Evolutionary conservation across 2,113 vertebrate species (phyloP).

Genomic region (Cyprinodon brontotheroides): DNA sequence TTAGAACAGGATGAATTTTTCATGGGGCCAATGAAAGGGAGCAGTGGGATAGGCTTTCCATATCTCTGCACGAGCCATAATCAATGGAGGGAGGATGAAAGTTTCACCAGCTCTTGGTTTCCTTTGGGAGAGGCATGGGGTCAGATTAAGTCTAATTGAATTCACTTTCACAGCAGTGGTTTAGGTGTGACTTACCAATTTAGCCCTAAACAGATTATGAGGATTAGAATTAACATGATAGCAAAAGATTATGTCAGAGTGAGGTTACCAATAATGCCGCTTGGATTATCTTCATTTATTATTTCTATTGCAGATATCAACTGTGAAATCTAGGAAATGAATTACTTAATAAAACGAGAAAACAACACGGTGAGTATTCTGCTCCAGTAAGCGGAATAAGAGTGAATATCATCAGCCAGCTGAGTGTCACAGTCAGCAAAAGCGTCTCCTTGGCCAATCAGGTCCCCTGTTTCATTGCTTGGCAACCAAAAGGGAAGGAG

Average conservation of each 20-base stretch:
- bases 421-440: conserved; percentile 58
- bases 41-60: conserved; percentile 75
- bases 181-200: conserved; percentile 62
- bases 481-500: conserved; percentile 64
- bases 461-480: conserved; percentile 64
- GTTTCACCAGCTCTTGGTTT: conserved; percentile 60
- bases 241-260: conserved; percentile 23
- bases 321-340: background rate
- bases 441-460: conserved; percentile 65
- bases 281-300: background rate
- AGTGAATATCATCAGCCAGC: conserved; percentile 52
- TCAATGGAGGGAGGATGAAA: conserved; percentile 80
- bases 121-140: conserved; percentile 72
- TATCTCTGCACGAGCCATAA: conserved; percentile 76
- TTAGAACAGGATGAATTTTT: conserved; percentile 78
- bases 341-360: background rate
- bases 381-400: conserved; percentile 25
- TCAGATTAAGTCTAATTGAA: conserved; percentile 78
- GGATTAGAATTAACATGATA: conserved; percentile 61
- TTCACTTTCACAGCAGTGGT: conserved; percentile 71
- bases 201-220: conserved; percentile 53
- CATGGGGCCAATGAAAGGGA: conserved; percentile 79
- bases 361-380: conserved; percentile 1
- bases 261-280: conserved; percentile 19
- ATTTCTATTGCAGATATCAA: background rate